A percentile compares a stretch with the other conserved stretches of the same genome.
Evolutionary conservation across 2,113 vertebrate genomes (phyloP).

Genomic region (Gymnogyps californianus): DNA sequence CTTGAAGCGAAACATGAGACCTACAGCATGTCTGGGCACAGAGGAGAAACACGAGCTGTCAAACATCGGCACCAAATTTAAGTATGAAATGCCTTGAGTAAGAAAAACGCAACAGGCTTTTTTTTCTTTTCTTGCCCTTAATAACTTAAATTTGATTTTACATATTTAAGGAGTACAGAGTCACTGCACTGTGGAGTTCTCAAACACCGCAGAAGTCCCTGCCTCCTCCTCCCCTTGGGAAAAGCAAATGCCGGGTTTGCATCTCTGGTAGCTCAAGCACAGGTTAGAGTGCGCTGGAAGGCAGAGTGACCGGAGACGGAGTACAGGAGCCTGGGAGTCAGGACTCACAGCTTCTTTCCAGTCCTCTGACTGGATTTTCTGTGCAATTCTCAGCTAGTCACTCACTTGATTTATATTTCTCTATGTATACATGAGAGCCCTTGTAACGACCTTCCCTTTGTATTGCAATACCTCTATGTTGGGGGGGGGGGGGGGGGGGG

Average conservation of each 20-base stretch:
- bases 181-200: fast-evolving
- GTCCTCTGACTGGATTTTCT: background rate
- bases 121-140: background rate
- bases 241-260: background rate
- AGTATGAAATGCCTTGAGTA: background rate
- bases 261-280: background rate
- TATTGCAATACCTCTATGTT: background rate
- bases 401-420: background rate
- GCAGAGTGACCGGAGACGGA: fast-evolving
- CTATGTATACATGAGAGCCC: background rate
- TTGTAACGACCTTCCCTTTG: background rate
- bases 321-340: fast-evolving
- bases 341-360: background rate
- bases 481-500: background rate
- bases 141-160: background rate
- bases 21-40: background rate
- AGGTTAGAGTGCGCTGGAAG: fast-evolving
- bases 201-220: background rate
- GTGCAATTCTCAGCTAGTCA: background rate
- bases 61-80: background rate
- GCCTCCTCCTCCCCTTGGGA: background rate
- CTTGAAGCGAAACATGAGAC: background rate
- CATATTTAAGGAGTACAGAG: background rate
- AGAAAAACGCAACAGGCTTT: background rate
- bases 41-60: background rate